These are phyloP conservation scores for Flabesymbios commensalis DNA, from an alignment of 2,888 invertebrate species.

Conservation along the genomic window DNA sequence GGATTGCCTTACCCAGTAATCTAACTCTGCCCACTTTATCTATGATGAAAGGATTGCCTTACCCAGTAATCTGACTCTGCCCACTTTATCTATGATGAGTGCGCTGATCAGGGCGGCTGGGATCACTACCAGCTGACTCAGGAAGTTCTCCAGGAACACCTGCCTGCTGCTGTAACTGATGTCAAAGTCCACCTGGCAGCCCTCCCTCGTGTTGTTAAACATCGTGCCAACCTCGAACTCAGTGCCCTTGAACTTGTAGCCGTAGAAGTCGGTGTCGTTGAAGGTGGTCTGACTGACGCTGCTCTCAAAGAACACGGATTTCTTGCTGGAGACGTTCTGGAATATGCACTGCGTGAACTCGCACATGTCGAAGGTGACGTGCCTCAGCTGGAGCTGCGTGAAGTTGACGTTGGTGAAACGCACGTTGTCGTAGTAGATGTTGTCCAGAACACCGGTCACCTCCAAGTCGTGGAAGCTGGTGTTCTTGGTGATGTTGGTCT, in stretches of 20 bases:
- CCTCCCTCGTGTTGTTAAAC: neutral
- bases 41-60: too few relatives aligned
- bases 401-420: constrained; percentile 20
- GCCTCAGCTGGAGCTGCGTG: constrained; percentile 15
- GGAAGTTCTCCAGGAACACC: constrained; percentile 21
- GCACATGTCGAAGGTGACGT: constrained; percentile 24
- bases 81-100: constrained; percentile 18
- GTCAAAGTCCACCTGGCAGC: constrained; percentile 24
- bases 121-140: constrained; percentile 20
- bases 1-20: too few relatives aligned
- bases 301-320: constrained; percentile 19
- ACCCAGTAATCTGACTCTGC: constrained; percentile 22
- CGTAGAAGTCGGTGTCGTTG: constrained; percentile 24
- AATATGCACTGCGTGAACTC: constrained; percentile 15
- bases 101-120: constrained; percentile 20
- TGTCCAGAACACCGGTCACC: constrained; percentile 11
- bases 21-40: too few relatives aligned
- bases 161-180: constrained; percentile 12
- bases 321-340: constrained; percentile 16
- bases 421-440: constrained; percentile 14
- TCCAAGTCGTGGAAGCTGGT: neutral
- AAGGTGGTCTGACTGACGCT: constrained; percentile 6
- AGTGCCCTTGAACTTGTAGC: constrained; percentile 16
- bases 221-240: neutral
- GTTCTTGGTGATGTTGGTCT: neutral